phyloP scores from a whole-genome alignment of 2,888 invertebrate genomes.

The Athetis lepigone region DNA sequence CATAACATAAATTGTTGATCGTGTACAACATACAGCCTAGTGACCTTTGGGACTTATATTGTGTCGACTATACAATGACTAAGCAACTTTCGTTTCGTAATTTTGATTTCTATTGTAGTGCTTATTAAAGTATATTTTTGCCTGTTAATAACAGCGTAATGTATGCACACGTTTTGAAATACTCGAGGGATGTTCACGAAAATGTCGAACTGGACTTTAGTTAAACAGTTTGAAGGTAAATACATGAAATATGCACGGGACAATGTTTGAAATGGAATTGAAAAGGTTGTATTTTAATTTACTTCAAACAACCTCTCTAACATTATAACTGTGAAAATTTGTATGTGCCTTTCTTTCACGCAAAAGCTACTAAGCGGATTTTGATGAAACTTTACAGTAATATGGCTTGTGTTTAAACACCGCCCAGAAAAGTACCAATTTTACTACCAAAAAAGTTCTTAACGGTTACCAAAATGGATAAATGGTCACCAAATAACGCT shows the following conservation, averaged over 20 bases:
- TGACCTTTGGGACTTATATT: conserved; percentile 9
- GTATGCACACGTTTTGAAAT: conserved; percentile 11
- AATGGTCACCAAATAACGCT: too few relatives aligned
- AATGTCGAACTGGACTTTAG: conserved; percentile 18
- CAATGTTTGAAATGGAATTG: conserved; percentile 2
- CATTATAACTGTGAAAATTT: too few relatives aligned
- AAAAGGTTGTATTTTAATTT: not conserved
- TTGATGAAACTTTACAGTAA: too few relatives aligned
- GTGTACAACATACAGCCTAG: too few relatives aligned
- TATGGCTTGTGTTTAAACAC: too few relatives aligned
- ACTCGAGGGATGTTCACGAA: conserved; percentile 28
- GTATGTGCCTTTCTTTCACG: too few relatives aligned
- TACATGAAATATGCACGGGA: conserved; percentile 19
- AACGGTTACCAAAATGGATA: too few relatives aligned
- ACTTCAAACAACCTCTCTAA: not conserved
- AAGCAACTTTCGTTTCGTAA: not conserved
- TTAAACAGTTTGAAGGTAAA: conserved; percentile 24
- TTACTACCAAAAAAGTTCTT: too few relatives aligned
- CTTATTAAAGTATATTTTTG: conserved; percentile 2
- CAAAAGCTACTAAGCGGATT: too few relatives aligned
- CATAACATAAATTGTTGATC: conserved; percentile 16
- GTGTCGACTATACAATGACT: not conserved
- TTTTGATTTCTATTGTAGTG: not conserved
- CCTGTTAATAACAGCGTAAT: conserved; percentile 18
- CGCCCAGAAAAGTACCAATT: too few relatives aligned